phyloP scores from a whole-genome alignment of 2,888 invertebrate species.

The Pasiphila rectangulata region DNA sequence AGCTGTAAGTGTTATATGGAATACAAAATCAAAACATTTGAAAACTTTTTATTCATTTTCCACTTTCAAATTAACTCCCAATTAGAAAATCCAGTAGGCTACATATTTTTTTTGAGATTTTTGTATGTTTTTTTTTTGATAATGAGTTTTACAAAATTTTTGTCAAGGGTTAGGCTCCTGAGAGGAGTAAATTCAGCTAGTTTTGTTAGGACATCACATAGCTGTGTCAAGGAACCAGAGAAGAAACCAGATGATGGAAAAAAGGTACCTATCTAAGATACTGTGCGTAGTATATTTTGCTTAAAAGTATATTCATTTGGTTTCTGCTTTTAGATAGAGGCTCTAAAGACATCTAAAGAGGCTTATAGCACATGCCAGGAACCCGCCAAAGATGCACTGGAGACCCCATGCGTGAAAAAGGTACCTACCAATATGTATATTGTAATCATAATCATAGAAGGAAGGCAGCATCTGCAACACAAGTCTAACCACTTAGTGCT shows the following conservation, averaged over 20 bases:
- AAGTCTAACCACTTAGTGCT: too few relatives aligned
- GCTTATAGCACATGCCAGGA: too few relatives aligned
- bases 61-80: conserved; percentile 21
- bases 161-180: conserved; percentile 43
- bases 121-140: conserved; percentile 42
- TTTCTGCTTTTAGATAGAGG: too few relatives aligned
- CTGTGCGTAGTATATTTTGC: too few relatives aligned
- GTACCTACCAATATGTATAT: too few relatives aligned
- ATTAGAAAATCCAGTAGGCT: conserved; percentile 53
- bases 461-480: too few relatives aligned
- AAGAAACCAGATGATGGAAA: neutral
- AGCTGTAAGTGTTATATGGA: conserved; percentile 1
- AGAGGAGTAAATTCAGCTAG: conserved; percentile 29
- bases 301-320: too few relatives aligned
- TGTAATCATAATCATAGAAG: too few relatives aligned
- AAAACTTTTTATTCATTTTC: conserved; percentile 21
- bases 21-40: neutral
- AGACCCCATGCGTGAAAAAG: too few relatives aligned
- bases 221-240: conserved; percentile 13
- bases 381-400: too few relatives aligned
- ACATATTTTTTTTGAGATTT: conserved; percentile 33
- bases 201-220: conserved; percentile 25
- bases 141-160: conserved; percentile 64
- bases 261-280: too few relatives aligned
- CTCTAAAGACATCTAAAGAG: too few relatives aligned